phyloP scores from a whole-genome alignment of 2,797 vertebrate species.

The Melopsittacus undulatus region DNA sequence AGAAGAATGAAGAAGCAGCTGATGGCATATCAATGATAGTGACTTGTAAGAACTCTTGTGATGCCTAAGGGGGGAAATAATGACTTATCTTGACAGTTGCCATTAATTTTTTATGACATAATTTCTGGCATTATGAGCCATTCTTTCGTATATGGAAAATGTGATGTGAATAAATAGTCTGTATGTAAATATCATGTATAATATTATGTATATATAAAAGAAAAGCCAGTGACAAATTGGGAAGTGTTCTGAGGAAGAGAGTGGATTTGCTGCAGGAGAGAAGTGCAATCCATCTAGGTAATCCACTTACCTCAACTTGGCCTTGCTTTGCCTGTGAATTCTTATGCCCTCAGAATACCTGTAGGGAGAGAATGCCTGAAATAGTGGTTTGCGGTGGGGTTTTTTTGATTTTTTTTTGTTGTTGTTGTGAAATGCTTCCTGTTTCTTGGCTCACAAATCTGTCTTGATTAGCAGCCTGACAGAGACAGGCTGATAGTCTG shows the following conservation, averaged over 20 bases:
- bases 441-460: not conserved
- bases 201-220: not conserved
- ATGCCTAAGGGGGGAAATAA: not conserved
- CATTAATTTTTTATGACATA: not conserved
- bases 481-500: not conserved
- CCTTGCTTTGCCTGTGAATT: not conserved
- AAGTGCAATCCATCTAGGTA: not conserved
- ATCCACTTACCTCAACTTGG: not conserved
- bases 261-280: not conserved
- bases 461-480: not conserved
- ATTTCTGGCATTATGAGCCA: not conserved
- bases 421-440: not conserved
- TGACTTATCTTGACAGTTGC: not conserved
- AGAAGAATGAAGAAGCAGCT: not conserved
- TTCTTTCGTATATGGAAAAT: not conserved
- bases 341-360: not conserved
- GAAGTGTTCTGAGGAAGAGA: not conserved
- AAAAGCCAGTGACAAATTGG: not conserved
- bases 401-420: not conserved
- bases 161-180: not conserved
- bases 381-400: not conserved
- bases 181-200: not conserved
- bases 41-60: not conserved
- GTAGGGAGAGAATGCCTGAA: not conserved
- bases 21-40: fast-evolving